These are phyloP conservation scores for Desmodus rotundus DNA, from an alignment of 2,113 vertebrate species.

Conservation along the genomic window DNA sequence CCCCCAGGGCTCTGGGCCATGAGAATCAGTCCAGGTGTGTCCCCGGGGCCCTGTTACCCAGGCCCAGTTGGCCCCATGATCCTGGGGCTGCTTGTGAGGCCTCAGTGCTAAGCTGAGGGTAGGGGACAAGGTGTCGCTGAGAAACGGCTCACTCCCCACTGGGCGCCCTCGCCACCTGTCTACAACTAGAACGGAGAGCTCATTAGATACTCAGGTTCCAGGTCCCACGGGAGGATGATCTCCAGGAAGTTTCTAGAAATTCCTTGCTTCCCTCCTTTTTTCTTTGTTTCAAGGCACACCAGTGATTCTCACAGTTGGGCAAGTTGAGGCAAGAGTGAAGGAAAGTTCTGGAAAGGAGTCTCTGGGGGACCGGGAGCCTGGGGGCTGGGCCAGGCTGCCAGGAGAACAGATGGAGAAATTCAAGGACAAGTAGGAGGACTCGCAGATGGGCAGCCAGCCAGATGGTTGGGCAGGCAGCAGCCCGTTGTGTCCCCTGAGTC, in stretches of 20 bases:
- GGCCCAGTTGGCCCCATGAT: background rate
- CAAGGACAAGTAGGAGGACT: too few relatives aligned
- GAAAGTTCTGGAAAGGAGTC: background rate
- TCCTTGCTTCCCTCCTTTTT: too few relatives aligned
- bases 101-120: background rate
- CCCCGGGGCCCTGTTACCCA: background rate
- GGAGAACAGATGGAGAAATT: background rate
- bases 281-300: too few relatives aligned
- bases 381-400: background rate
- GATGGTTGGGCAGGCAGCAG: background rate
- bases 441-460: background rate
- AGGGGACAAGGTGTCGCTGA: too few relatives aligned
- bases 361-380: background rate
- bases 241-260: background rate
- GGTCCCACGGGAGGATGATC: background rate
- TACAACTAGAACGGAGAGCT: background rate
- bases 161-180: background rate
- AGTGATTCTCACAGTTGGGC: background rate
- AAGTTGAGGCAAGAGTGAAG: background rate
- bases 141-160: rapidly evolving
- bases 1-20: background rate
- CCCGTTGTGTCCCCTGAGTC: background rate
- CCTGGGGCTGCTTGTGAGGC: background rate
- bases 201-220: background rate
- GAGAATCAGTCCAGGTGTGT: conserved; percentile 41